Percentiles rank a stretch among this genome's conserved stretches.
Conservation (phyloP, 2,888 invertebrate genomes). For the Agonopterix arenella region DNA sequence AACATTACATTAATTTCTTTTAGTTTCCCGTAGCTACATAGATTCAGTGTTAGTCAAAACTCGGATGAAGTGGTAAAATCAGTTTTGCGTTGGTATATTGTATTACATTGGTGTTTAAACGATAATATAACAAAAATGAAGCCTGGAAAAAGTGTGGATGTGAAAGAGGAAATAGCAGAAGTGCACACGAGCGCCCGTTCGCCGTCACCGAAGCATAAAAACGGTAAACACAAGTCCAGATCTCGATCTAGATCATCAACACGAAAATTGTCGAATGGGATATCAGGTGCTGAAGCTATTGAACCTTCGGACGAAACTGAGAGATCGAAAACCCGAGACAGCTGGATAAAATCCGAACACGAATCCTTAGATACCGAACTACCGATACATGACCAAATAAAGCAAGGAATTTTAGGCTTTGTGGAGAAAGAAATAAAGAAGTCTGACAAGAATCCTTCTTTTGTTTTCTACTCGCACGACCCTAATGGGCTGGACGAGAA, state of each 20-base stretch:
- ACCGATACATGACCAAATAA: conserved; percentile 76
- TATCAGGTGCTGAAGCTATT: conserved; percentile 19
- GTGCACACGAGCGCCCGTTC: conserved; percentile 58
- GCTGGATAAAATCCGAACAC: conserved; percentile 68
- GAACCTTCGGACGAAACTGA: conserved; percentile 26
- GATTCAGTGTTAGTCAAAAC: conserved; percentile 1
- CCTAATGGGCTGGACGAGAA: conserved; percentile 69
- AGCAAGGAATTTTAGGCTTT: conserved; percentile 69
- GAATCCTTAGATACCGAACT: conserved; percentile 76
- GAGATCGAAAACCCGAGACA: conserved; percentile 55
- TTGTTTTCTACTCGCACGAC: conserved; percentile 70
- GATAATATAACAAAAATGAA: conserved; percentile 40
- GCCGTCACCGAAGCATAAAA: conserved; percentile 52
- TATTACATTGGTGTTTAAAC: conserved; percentile 22
- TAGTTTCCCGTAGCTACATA: conserved; percentile 1
- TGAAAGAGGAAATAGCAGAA: conserved; percentile 63
- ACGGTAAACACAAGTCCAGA: conserved; percentile 34
- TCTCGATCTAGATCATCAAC: conserved; percentile 52
- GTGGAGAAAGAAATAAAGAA: conserved; percentile 73
- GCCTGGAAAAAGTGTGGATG: conserved; percentile 55
- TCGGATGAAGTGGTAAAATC: not conserved
- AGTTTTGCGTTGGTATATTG: conserved; percentile 9
- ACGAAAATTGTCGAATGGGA: conserved; percentile 59
- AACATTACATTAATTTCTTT: not conserved
- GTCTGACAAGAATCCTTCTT: conserved; percentile 64